Conservation (phyloP, 2,113 vertebrate species). For the Cyphomyrus plagiostoma region DNA sequence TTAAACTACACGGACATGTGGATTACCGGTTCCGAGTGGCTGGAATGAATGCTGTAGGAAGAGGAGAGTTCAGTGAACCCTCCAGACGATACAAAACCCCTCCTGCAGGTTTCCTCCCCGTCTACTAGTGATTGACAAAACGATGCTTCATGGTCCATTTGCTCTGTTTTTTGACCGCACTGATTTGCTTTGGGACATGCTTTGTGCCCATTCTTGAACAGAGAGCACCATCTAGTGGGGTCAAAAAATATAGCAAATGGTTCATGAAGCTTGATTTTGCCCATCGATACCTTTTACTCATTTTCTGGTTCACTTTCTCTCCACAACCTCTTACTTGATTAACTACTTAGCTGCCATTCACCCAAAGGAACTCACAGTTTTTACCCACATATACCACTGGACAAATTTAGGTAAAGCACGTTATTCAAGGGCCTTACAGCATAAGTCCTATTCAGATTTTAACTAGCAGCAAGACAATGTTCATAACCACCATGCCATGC, state of each 20-base stretch:
- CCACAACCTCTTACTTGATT: background rate
- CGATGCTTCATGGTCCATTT: background rate
- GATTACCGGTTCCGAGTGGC: conserved; percentile 79
- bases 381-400: background rate
- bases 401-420: background rate
- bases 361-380: background rate
- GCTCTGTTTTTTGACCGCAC: background rate
- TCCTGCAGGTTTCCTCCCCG: conserved; percentile 63
- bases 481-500: background rate
- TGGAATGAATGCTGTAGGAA: conserved; percentile 72
- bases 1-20: conserved; percentile 69
- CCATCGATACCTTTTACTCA: background rate
- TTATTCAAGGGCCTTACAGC: background rate
- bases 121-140: background rate
- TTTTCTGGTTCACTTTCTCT: background rate
- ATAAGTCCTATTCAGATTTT: background rate
- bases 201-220: background rate
- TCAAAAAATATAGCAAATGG: background rate
- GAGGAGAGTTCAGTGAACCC: conserved; percentile 64
- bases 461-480: background rate
- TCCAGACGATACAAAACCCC: conserved; percentile 74
- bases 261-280: background rate
- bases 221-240: background rate
- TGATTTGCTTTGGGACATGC: background rate
- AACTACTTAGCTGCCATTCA: background rate